Percentiles rank a stretch among this genome's conserved stretches.
phyloP scores from a whole-genome alignment of 2,113 vertebrate species.

The Gymnogyps californianus region DNA sequence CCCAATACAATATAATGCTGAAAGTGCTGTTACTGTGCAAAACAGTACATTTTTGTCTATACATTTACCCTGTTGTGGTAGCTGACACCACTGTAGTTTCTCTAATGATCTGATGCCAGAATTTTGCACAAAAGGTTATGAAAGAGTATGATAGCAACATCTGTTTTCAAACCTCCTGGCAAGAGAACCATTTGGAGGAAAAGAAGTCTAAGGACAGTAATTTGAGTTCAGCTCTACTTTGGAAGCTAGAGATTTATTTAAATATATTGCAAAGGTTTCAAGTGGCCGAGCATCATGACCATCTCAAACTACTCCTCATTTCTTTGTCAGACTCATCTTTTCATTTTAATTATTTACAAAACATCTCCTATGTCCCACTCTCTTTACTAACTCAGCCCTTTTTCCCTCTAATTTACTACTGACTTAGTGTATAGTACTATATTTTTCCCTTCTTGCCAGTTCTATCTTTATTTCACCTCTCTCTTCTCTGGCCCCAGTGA shows the following conservation, averaged over 20 bases:
- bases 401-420: background rate
- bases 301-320: background rate
- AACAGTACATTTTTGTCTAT: background rate
- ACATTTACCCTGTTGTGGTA: background rate
- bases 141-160: background rate
- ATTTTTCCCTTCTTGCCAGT: background rate
- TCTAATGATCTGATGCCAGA: background rate
- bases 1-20: background rate
- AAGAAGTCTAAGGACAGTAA: background rate
- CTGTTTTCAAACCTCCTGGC: background rate
- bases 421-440: background rate
- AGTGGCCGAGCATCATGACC: background rate
- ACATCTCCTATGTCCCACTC: background rate
- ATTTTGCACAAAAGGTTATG: constrained; percentile 1
- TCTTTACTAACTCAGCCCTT: background rate
- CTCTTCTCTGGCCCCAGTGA: background rate
- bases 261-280: background rate
- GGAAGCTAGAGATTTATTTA: background rate
- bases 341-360: background rate
- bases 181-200: background rate
- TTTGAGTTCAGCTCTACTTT: background rate
- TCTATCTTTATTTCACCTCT: background rate
- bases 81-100: background rate
- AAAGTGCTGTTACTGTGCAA: constrained; percentile 1
- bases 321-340: background rate